Conservation (phyloP, 2,797 vertebrate genomes). For the Eurystomus glaucurus region DNA sequence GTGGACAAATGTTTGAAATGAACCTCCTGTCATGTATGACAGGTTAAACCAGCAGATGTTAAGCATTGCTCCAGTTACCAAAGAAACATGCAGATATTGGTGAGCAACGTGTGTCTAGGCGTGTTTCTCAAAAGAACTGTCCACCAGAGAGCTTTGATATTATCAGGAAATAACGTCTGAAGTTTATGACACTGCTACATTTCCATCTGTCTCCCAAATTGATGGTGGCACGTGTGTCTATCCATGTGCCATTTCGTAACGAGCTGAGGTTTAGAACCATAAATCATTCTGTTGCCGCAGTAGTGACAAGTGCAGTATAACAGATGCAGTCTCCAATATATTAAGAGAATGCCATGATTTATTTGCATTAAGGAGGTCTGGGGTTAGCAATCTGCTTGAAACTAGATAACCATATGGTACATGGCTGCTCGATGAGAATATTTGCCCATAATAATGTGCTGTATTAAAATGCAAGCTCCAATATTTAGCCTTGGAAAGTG, state of each 20-base stretch:
- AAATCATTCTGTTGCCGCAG: constrained; percentile 64
- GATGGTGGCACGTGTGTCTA: constrained; percentile 25
- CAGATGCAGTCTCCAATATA: constrained; percentile 68
- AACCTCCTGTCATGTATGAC: neutral
- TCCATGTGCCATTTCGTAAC: constrained; percentile 45
- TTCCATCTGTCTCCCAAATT: constrained; percentile 52
- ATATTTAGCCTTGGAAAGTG: constrained; percentile 68
- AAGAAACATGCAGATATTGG: neutral
- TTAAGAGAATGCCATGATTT: constrained; percentile 71
- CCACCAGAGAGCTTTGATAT: constrained; percentile 7
- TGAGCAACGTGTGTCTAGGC: neutral
- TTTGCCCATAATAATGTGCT: constrained; percentile 57
- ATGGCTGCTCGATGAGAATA: constrained; percentile 55
- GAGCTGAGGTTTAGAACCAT: constrained; percentile 31
- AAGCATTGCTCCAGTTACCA: neutral
- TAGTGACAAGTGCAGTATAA: constrained; percentile 68
- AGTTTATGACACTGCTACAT: neutral
- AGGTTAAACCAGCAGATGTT: neutral
- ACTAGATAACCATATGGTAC: constrained; percentile 76
- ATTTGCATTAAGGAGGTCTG: constrained; percentile 67
- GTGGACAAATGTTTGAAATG: neutral
- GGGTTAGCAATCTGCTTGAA: constrained; percentile 73
- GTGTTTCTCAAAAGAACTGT: neutral
- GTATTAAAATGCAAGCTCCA: constrained; percentile 66
- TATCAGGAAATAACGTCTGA: neutral